Conservation (phyloP, 1,140 invertebrate genomes). For the Lerema accius region DNA sequence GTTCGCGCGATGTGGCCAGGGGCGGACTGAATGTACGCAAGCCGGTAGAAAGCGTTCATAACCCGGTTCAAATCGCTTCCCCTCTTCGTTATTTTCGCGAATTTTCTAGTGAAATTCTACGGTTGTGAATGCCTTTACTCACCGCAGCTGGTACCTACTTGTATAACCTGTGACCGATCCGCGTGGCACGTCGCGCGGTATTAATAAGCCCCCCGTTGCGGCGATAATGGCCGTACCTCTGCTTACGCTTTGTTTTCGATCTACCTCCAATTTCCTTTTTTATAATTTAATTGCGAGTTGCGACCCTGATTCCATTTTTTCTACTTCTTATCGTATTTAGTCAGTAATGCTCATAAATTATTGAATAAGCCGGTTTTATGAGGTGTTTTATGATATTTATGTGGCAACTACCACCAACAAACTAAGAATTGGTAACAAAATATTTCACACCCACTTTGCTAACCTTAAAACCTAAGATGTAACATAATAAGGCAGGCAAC, state of each 20-base stretch:
- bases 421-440: no score
- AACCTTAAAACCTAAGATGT: no score
- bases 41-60: constrained; percentile 63
- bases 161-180: constrained; percentile 18
- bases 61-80: constrained; percentile 56
- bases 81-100: constrained; percentile 53
- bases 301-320: constrained; percentile 12
- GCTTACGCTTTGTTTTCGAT: constrained; percentile 21
- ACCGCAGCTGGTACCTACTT: constrained; percentile 18
- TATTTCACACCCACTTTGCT: no score
- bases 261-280: constrained; percentile 25
- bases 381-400: no score
- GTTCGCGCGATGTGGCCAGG: constrained; percentile 42
- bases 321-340: no score
- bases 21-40: constrained; percentile 43
- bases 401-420: no score
- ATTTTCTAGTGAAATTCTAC: constrained; percentile 58
- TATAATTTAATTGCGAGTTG: constrained; percentile 12
- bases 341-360: no score
- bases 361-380: no score
- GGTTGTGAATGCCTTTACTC: constrained; percentile 64
- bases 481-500: no score
- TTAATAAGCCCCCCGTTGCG: constrained; percentile 5
- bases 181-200: no score
- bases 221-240: constrained; percentile 10